Conservation (phyloP, 2,113 vertebrate genomes). For the Sciurus niger region DNA sequence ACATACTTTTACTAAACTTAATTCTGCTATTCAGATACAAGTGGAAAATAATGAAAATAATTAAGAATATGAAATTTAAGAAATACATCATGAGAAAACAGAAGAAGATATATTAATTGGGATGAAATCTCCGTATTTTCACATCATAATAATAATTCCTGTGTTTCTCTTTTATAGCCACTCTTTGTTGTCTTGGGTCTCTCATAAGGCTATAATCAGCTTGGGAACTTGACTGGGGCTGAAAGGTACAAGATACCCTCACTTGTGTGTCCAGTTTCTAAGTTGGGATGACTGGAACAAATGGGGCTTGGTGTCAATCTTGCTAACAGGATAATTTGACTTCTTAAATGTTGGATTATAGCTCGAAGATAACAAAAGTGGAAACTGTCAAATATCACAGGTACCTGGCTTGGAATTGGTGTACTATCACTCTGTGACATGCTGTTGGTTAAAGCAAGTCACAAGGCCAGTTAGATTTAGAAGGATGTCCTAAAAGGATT, state of each 20-base stretch:
- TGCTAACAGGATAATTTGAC: neutral
- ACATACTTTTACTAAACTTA: neutral
- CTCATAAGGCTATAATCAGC: neutral
- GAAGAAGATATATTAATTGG: neutral
- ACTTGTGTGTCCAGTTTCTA: neutral
- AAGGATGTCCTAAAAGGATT: neutral
- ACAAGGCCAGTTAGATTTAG: neutral
- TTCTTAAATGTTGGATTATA: neutral
- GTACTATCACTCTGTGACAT: neutral
- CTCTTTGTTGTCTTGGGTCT: neutral
- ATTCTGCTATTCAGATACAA: constrained; percentile 9
- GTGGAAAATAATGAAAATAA: neutral
- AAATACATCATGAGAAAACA: neutral
- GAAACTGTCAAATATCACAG: neutral
- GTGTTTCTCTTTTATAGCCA: neutral
- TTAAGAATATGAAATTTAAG: neutral
- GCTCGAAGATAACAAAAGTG: neutral
- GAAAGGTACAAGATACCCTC: neutral
- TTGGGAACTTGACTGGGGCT: fast-evolving
- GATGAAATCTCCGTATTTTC: neutral
- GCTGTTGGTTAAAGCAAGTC: neutral
- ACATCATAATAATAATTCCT: neutral
- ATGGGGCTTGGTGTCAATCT: neutral
- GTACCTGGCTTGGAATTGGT: neutral
- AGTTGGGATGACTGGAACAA: neutral